A percentile compares a stretch with the other conserved stretches of the same genome.
phyloP scores from a whole-genome alignment of 1,140 invertebrate genomes.

The Drosophila aff. region DNA sequence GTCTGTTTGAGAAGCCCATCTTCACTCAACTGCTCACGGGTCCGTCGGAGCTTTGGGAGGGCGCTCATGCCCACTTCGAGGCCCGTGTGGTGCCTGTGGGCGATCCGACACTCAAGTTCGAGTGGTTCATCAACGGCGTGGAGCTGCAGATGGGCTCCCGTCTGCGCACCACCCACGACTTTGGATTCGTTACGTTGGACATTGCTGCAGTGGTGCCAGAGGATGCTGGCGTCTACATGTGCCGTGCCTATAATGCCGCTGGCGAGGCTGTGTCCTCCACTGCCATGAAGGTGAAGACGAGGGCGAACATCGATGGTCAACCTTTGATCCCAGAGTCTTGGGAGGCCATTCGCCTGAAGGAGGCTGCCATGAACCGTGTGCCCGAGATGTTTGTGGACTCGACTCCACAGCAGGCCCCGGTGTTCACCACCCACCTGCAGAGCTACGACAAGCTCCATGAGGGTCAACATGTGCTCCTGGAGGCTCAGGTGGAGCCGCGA shows the following conservation, averaged over 20 bases:
- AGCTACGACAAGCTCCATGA: constrained; percentile 94
- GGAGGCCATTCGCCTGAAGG: constrained; percentile 95
- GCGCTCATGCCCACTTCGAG: constrained; percentile 97
- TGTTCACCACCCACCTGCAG: constrained; percentile 95
- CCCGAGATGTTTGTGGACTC: constrained; percentile 93
- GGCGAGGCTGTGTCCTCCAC: constrained; percentile 96
- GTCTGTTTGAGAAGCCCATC: constrained; percentile 95
- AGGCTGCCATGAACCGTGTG: constrained; percentile 94
- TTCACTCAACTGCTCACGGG: constrained; percentile 95
- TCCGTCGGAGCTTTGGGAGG: constrained; percentile 96
- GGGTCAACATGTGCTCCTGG: constrained; percentile 95
- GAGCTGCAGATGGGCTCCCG: constrained; percentile 95
- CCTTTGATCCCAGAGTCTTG: constrained; percentile 94
- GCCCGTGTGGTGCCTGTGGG: constrained; percentile 98
- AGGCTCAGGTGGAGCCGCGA: constrained; percentile 98
- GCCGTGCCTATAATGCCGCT: constrained; percentile 95
- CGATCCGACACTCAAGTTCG: constrained; percentile 94
- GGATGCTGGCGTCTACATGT: constrained; percentile 97
- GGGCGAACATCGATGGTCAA: constrained; percentile 92
- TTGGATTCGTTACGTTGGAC: constrained; percentile 97
- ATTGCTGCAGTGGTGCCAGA: constrained; percentile 94
- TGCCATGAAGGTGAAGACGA: constrained; percentile 93
- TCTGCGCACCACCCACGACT: constrained; percentile 95
- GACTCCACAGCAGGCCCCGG: constrained; percentile 93
- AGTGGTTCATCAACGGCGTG: constrained; percentile 98